Base-by-base conservation (phyloP, 2,888 invertebrate genomes). In the Thera britannica region DNA sequence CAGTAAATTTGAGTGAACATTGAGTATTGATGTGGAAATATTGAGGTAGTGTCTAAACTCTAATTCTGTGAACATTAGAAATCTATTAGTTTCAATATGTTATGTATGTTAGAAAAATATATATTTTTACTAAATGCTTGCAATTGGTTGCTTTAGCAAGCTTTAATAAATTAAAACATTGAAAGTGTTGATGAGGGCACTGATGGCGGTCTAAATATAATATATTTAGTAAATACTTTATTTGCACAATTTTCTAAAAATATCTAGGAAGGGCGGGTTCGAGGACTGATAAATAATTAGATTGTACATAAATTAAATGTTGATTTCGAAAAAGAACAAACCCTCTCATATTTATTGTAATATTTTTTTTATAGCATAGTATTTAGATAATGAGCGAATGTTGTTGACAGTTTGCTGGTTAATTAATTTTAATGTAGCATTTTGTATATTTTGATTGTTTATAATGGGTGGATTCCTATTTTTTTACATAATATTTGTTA, bases 221-320 rank as follows among this genome's bases (percentile, higher is more conserved):
- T 38, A 2, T 66, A 54, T 58, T n/a, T 51, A 55, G 62, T 41
- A 68, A 65, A 38, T 56, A 62, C 55, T 46, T 70, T 58, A 58
- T 61, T 70, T 66, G 70, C 69, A 66, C 62, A 66, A 68, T 48
- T 51, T 36, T 61, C 34, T 58, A 65, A 61, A 52, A 48, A 12
- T 46, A 61, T 51, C n/a, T 63, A 60, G 63, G 55, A 63, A 68
- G 67, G 65, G 81, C 79, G 84, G 81, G 85, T 85, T 80, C 80
- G 86, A 79, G 83, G 91, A 92, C 91, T 92, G 91, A 92, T 90
- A 84, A 76, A 73, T 79, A 81, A 82, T 77, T 78, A 78, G 67
- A 86, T 83, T 92, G 90, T 90, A 90, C 81, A 91, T 92, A 90
- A 77, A 78, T 85, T 84, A 86, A 46, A 84, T 85, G 84, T 86